Base-by-base conservation (phyloP, 1,140 invertebrate genomes). In the Drosophila nasuta region DNA sequence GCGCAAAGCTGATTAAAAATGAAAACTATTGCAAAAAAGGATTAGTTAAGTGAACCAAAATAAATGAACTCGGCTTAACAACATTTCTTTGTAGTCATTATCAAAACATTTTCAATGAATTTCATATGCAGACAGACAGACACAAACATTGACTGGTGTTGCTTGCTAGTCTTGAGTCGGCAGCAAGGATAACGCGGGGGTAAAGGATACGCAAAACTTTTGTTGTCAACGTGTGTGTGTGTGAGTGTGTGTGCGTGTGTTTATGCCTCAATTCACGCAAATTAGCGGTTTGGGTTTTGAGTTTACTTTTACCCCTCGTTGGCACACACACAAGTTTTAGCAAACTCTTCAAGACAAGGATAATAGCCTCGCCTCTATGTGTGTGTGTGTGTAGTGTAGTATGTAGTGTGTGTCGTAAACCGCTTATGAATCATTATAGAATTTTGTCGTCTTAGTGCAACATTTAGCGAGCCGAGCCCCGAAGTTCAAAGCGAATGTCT, bases 1-100 rank as follows among this genome's bases (percentile, higher is more conserved):
- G 57, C 81, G 86, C 28, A 89, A 88, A 89, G 86, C 85, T 85
- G 86, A 89, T 89, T 89, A 89, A 85, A 81, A 86, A 74, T 75
- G 86, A 77, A 85, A 90, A 90, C 85, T 90, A 90, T 90, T 90
- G 82, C 81, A 54, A 70, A 86, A 87, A 86, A 76, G 86, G 86
- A 90, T 90, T 90, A 90, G 87, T 87, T 82, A 90, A 90, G 86
- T 90, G 86, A 91, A 90, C 86, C 86, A 86, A 75, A 91, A 82
- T 86, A 90, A 90, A 86, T 90, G 85, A 89, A 85, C 81, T 89
- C 86, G 75, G 86, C 85, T 89, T 79, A 89, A 72, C 78, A 90
- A 79, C 78, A 75, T 89, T 89, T 85, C 85, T 89, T 88, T 88
- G 85, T 88, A 85, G 75, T 85, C 75, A 75, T 78, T 88, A 88